Base-by-base conservation (phyloP, 2,797 vertebrate genomes). In the Propithecus perrieri region DNA sequence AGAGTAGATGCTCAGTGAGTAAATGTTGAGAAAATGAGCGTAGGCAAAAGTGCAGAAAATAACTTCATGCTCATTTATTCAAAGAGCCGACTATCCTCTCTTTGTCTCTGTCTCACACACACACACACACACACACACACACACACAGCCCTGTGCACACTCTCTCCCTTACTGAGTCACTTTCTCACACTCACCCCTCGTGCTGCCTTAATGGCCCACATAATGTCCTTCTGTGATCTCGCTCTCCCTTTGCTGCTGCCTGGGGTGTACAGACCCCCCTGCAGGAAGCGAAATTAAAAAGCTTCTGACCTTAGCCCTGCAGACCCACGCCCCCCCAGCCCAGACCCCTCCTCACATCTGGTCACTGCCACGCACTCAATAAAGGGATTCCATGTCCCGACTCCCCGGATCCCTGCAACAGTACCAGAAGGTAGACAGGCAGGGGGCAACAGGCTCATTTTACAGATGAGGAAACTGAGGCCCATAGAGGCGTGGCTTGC, bases 291-390 rank as follows among this genome's bases (percentile, higher is more conserved):
- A 38, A 57, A 33, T 20, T 41, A 33, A 85, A 72, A 76, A 22
- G 4, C 12, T 24, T 78, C n/a, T 38, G 59, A 67, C 7, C 35
- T 38, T 5, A 41, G 74, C 8, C 1, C 4, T 38, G 72, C 7
- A 50, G 83, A 57, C 24, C 5, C 46, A 13, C 0, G 18, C 4
- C 38, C 26, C 46, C 61, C 46, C 69, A 48, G 43, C 4, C n/a
- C 57, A 14, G 72, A 28, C 2, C 0, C 2, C 8, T 7, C 17
- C 53, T 81, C 35, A 14, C 4, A n/a, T 38, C 76, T 55, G 53
- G 41, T 41, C 84, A 18, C n/a, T 55, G 28, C 12, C 17, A n/a
- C 55, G 6, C 12, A 22, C 11, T 15, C 38, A 0, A 0, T 12
- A 18, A 84, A 85, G 15, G 28, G 20, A 63, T 11, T 53, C 28